These are phyloP conservation scores for Sebastes schlegelii DNA, from an alignment of 2,113 vertebrate genomes.

Conservation along the genomic window DNA sequence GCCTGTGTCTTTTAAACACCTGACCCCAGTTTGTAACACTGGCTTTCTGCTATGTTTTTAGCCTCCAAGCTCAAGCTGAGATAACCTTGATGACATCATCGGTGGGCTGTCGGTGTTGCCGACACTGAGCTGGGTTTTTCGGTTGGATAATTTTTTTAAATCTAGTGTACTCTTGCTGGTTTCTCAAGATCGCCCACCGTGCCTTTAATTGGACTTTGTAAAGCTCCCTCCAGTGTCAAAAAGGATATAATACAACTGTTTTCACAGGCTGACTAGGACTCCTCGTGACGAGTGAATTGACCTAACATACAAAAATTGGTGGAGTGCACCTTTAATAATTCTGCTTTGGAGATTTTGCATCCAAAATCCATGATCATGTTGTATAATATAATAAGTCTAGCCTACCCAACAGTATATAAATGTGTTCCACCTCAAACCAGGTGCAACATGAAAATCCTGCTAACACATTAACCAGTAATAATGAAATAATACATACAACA, in stretches of 20 bases:
- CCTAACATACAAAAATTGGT: not conserved
- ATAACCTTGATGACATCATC: too few relatives aligned
- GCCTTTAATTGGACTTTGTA: too few relatives aligned
- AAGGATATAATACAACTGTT: too few relatives aligned
- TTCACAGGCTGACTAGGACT: too few relatives aligned
- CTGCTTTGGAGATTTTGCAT: not conserved
- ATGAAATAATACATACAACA: not conserved
- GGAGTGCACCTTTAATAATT: not conserved
- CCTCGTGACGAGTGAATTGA: too few relatives aligned
- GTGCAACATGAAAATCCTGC: not conserved
- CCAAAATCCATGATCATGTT: not conserved
- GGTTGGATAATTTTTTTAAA: too few relatives aligned
- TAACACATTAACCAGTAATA: not conserved
- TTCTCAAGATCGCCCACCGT: too few relatives aligned
- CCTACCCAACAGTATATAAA: not conserved
- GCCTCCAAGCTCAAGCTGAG: not conserved
- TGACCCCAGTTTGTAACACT: not conserved
- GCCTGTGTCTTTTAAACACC: not conserved
- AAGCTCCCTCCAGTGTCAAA: too few relatives aligned
- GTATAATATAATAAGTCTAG: not conserved
- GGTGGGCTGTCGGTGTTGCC: too few relatives aligned
- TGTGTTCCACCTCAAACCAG: not conserved
- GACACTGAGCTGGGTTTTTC: too few relatives aligned
- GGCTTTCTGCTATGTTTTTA: not conserved
- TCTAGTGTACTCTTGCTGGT: too few relatives aligned